Evolutionary conservation across 1,140 invertebrate genomes (phyloP).

Genomic region (Sycophila sp.): DNA sequence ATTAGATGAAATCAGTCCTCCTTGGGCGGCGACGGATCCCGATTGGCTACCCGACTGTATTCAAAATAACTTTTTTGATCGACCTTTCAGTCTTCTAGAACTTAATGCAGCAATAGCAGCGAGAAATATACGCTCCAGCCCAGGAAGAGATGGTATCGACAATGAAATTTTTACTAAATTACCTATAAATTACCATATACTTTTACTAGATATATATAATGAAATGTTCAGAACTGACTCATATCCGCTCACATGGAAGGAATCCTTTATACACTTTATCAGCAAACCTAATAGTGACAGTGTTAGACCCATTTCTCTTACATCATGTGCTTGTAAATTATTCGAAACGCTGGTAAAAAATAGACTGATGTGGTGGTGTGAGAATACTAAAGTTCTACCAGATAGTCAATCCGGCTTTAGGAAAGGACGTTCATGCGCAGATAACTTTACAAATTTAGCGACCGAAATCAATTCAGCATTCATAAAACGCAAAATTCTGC

Average conservation of each 20-base stretch:
- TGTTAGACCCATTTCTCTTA: neutral
- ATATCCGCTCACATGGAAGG: neutral
- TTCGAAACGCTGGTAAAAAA: neutral
- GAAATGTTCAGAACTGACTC: neutral
- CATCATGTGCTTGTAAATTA: too few species aligned
- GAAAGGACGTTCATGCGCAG: too few species aligned
- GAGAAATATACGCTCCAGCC: neutral
- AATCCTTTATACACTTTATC: neutral
- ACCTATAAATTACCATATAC: neutral
- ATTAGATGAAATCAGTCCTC: neutral
- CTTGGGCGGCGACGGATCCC: neutral
- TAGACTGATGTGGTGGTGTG: neutral
- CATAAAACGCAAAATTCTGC: too few species aligned
- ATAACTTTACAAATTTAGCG: too few species aligned
- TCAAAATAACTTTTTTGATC: neutral
- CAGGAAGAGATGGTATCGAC: slow-evolving; percentile 1
- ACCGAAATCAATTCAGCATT: too few species aligned
- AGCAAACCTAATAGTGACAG: neutral
- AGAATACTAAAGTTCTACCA: neutral
- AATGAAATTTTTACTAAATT: neutral
- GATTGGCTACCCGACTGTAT: neutral
- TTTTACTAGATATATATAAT: neutral
- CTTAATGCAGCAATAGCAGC: neutral
- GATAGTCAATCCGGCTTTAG: neutral
- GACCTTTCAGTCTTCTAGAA: neutral